phyloP scores from a whole-genome alignment of 2,888 invertebrate species.

The Gasteruption jaculator region DNA sequence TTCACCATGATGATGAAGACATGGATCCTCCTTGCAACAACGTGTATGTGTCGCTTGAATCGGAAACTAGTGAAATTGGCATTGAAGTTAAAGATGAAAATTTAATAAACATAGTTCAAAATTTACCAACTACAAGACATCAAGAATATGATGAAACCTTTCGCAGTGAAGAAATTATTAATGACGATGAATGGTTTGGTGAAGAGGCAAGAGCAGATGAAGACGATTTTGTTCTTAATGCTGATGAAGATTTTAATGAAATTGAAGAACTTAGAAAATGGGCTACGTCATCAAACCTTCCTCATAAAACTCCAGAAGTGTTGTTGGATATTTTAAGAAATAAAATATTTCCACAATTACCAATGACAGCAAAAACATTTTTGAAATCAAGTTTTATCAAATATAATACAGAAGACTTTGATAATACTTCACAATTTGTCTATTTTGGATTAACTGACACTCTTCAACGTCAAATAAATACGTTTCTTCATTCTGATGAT shows the following conservation, averaged over 20 bases:
- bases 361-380: too few relatives aligned
- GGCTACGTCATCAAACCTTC: too few relatives aligned
- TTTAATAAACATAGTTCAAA: neutral
- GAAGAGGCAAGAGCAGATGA: too few relatives aligned
- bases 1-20: too few relatives aligned
- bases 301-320: too few relatives aligned
- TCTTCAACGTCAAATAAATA: constrained; percentile 7
- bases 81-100: neutral
- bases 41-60: too few relatives aligned
- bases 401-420: constrained; percentile 4
- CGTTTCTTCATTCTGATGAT: constrained; percentile 8
- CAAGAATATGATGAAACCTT: neutral
- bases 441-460: constrained; percentile 11
- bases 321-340: constrained; percentile 9
- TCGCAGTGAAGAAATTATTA: neutral
- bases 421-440: constrained; percentile 6
- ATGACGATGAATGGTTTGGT: neutral
- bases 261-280: too few relatives aligned
- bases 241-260: too few relatives aligned
- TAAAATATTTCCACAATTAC: constrained; percentile 10
- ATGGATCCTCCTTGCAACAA: too few relatives aligned
- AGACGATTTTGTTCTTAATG: too few relatives aligned
- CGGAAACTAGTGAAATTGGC: too few relatives aligned
- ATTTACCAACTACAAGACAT: neutral
- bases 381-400: neutral